phyloP scores from a whole-genome alignment of 2,888 invertebrate genomes.

The Tenthredo livida region DNA sequence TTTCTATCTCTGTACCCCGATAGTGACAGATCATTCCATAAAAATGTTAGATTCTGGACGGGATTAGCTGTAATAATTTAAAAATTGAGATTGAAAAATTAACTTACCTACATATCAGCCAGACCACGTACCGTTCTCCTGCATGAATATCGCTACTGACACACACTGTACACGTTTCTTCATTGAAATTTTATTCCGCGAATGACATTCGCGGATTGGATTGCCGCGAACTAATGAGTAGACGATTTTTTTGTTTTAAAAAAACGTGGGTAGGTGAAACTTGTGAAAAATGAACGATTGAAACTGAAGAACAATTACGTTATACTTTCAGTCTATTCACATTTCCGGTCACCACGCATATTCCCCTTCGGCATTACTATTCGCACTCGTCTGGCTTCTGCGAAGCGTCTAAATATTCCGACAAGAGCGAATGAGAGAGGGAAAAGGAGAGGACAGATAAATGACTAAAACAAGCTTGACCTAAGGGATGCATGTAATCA shows the following conservation, averaged over 20 bases:
- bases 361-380: neutral
- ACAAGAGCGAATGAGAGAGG: neutral
- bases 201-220: neutral
- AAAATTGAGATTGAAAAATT: neutral
- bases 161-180: neutral
- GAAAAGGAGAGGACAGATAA: neutral
- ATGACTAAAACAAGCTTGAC: slow-evolving; percentile 1
- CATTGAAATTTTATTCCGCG: neutral
- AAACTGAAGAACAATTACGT: neutral
- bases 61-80: neutral
- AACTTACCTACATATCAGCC: neutral
- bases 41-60: neutral
- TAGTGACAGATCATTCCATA: neutral
- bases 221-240: neutral
- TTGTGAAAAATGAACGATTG: neutral
- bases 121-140: neutral
- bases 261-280: neutral
- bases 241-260: neutral
- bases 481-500: slow-evolving; percentile 7
- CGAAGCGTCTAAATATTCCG: slow-evolving; percentile 7
- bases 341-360: slow-evolving; percentile 22
- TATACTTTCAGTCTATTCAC: slow-evolving; percentile 15
- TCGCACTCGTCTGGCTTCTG: slow-evolving; percentile 45
- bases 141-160: neutral
- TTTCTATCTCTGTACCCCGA: neutral